A percentile compares a stretch with the other conserved stretches of the same genome.
These are phyloP conservation scores for Neofelis nebulosa DNA, from an alignment of 2,113 vertebrate species.

Conservation along the genomic window DNA sequence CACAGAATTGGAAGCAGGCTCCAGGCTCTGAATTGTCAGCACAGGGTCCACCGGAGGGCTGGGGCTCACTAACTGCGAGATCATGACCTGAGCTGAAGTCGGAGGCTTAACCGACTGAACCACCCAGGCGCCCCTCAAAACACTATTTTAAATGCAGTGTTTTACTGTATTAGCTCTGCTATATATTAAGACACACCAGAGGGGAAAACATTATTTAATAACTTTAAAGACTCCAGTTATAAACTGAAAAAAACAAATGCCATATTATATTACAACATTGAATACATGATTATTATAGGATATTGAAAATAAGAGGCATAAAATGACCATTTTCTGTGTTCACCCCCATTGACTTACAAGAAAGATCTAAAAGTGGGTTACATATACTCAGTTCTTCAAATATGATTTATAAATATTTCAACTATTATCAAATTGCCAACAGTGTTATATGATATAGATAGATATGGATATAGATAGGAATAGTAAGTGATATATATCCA, in stretches of 20 bases:
- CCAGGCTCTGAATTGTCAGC: too few relatives aligned
- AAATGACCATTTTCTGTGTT: background rate
- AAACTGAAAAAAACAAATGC: background rate
- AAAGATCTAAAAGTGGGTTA: background rate
- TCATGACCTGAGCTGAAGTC: too few relatives aligned
- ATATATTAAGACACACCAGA: background rate
- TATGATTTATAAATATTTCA: constrained; percentile 22
- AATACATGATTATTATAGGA: background rate
- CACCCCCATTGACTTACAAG: background rate
- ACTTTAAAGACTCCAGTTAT: background rate
- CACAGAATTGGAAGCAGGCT: too few relatives aligned
- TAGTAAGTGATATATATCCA: background rate
- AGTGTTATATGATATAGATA: background rate
- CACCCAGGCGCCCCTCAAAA: background rate
- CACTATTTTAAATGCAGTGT: background rate
- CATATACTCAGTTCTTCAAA: background rate
- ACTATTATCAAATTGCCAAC: background rate
- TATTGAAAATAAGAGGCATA: background rate
- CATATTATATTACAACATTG: background rate
- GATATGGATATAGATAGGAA: background rate
- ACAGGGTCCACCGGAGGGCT: too few relatives aligned
- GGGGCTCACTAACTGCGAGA: too few relatives aligned
- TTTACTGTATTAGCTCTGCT: background rate
- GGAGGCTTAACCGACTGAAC: too few relatives aligned
- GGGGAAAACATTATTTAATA: background rate